Evolutionary conservation across 2,113 vertebrate species (phyloP).

Genomic region (Myanophis thanlyinensis): DNA sequence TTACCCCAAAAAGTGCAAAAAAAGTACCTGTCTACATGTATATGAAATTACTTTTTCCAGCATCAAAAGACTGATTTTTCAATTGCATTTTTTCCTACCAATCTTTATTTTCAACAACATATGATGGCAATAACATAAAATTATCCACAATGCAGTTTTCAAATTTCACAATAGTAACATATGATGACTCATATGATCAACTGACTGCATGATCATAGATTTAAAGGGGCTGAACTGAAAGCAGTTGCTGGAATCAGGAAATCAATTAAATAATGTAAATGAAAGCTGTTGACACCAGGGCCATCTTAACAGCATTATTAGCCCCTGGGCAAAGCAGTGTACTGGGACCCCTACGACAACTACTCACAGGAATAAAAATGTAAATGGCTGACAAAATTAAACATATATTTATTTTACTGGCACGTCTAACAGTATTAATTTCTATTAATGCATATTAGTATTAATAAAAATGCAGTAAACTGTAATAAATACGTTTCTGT

Average conservation of each 20-base stretch:
- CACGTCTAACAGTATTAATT: too few relatives aligned
- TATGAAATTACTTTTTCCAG: neutral
- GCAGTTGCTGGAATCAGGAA: neutral
- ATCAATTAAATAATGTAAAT: neutral
- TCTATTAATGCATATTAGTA: too few relatives aligned
- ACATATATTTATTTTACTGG: too few relatives aligned
- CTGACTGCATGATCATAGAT: neutral
- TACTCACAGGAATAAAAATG: too few relatives aligned
- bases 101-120: neutral
- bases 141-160: neutral
- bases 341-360: too few relatives aligned
- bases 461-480: too few relatives aligned
- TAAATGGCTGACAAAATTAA: too few relatives aligned
- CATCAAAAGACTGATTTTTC: neutral
- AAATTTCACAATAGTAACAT: neutral
- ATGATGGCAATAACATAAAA: neutral
- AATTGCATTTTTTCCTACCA: neutral
- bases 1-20: neutral
- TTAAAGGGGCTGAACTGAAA: neutral
- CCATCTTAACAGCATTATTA: too few relatives aligned
- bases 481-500: too few relatives aligned
- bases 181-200: neutral
- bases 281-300: neutral
- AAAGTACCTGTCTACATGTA: neutral
- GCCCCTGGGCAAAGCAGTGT: too few relatives aligned